Evolutionary conservation across 2,797 vertebrate species (phyloP), one percentile per base, ranked within the genome.

Genomic region (Acropternis orthonyx): DNA sequence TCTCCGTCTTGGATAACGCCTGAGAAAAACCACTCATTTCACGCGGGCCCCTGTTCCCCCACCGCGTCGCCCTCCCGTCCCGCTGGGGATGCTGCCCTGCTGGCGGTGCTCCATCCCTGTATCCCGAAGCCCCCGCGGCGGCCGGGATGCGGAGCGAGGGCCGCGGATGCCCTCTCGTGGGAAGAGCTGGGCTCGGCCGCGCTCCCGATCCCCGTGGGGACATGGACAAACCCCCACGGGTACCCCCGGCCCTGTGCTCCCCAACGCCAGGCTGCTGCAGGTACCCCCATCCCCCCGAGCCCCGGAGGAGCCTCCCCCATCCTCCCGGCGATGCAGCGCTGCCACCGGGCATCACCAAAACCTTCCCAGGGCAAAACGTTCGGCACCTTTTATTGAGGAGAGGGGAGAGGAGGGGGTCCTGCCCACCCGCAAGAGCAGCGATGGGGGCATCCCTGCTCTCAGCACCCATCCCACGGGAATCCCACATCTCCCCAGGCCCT

Each of bases 111-210:
- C 41, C 87, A 19, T 7, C 65, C 76, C 76, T 0, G 27, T 8
- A 1, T 3, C 32, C 85, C 28, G 3, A 3, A 28, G 48, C 52
- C 34, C 69, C 77, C 52, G 55, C 4, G 7, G 28, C 15, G 3
- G 43, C 28, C 14, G 51, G 51, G 68, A 6, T 8, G 44, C 21
- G 9, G 54, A 76, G 52, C 32, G 10, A 89, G 69, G 94, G 48
- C 48, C 32, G 26, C 41, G 77, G 87, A 41, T 85, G 93, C 96
- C 91, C 88, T 85, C 92, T 95, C 88, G 90, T 93, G 94, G 96
- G 88, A 91, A 88, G 78, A 96, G 32, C 21, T 1, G 5, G 28
- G 48, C 51, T 78, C 24, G 9, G 43, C 72, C 28, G 51, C 30
- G 23, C 34, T 59, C 36, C 51, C 24, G 1, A 54, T 14, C 55